Percentiles rank a stretch among this genome's conserved stretches.
phyloP scores from a whole-genome alignment of 2,888 invertebrate genomes.

The Tenthredo amoena region DNA sequence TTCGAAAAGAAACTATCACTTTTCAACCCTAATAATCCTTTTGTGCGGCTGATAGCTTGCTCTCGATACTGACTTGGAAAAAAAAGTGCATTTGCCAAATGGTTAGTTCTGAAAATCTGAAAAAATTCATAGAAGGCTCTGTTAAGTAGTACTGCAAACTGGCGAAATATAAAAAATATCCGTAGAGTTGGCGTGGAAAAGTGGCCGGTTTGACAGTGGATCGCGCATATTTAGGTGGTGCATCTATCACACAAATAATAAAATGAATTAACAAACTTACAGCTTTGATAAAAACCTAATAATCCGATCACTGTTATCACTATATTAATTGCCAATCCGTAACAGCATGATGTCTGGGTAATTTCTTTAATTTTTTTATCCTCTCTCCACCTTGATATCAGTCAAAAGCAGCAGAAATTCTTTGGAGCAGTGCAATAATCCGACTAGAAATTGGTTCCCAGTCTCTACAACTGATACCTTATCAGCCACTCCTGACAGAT shows the following conservation, averaged over 20 bases:
- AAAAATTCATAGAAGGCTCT: background rate
- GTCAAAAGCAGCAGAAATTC: background rate
- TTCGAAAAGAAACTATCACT: too few species aligned
- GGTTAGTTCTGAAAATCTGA: background rate
- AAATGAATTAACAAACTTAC: background rate
- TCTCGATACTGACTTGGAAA: background rate
- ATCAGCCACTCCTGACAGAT: constrained; percentile 56
- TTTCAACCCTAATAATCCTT: too few species aligned
- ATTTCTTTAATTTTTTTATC: background rate
- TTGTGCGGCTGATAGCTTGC: too few species aligned
- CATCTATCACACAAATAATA: background rate
- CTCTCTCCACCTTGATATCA: background rate
- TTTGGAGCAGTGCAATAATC: constrained; percentile 36
- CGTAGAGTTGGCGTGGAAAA: background rate
- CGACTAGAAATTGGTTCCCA: constrained; percentile 47
- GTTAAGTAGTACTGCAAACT: background rate
- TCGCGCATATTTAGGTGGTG: background rate
- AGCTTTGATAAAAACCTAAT: background rate
- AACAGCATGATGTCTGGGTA: background rate
- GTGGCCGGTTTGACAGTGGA: background rate
- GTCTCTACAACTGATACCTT: constrained; percentile 52
- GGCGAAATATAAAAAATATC: background rate
- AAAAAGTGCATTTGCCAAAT: background rate
- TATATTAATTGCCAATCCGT: background rate
- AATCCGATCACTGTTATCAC: constrained; percentile 28